Evolutionary conservation across 2,797 vertebrate genomes (phyloP).

Genomic region (Erpetoichthys calabaricus): DNA sequence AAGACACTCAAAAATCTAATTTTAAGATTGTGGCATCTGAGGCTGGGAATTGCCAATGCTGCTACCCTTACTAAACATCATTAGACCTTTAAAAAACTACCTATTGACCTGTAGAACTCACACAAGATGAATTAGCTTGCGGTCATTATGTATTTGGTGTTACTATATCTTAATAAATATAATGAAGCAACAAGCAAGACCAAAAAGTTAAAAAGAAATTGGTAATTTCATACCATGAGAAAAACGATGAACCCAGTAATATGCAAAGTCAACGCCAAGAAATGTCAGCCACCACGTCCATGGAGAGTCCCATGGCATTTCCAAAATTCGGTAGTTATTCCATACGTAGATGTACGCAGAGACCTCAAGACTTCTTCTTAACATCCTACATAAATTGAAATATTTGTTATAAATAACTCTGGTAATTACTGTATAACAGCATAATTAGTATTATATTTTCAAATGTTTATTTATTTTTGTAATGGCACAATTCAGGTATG

Average conservation of each 20-base stretch:
- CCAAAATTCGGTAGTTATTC: constrained; percentile 60
- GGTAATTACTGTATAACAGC: constrained; percentile 6
- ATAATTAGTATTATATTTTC: not conserved
- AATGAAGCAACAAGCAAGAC: not conserved
- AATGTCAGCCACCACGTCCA: constrained; percentile 85
- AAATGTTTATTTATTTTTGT: constrained; percentile 1
- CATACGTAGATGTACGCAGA: constrained; percentile 68
- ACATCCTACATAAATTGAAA: constrained; percentile 41
- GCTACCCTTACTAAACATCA: too few relatives aligned
- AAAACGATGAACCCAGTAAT: constrained; percentile 81
- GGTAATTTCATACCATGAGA: constrained; percentile 55
- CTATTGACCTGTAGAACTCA: too few relatives aligned
- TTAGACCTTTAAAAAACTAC: too few relatives aligned
- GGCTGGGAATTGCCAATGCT: too few relatives aligned
- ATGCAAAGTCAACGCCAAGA: constrained; percentile 74
- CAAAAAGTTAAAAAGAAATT: constrained; percentile 3
- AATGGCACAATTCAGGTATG: too few relatives aligned
- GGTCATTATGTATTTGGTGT: too few relatives aligned
- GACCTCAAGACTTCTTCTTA: constrained; percentile 65
- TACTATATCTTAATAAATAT: too few relatives aligned
- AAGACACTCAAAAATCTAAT: too few relatives aligned
- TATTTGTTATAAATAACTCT: not conserved
- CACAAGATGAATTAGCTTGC: too few relatives aligned
- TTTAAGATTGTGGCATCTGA: too few relatives aligned
- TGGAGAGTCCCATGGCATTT: constrained; percentile 72